Conservation (phyloP, 2,113 vertebrate species). For the Seriola quinqueradiata region DNA sequence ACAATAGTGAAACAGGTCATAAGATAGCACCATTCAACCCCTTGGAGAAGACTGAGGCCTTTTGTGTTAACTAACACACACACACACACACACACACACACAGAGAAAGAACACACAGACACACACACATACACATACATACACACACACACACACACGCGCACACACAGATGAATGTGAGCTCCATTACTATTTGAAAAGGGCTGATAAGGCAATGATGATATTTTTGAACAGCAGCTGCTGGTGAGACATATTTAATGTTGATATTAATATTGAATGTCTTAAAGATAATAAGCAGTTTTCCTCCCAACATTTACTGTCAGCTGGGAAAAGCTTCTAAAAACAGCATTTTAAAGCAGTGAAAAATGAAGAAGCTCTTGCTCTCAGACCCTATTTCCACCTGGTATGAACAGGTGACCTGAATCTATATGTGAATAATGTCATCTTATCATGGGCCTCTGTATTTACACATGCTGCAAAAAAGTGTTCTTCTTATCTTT, state of each 20-base stretch:
- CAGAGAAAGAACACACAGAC: slow-evolving; percentile 12
- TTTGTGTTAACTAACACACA: slow-evolving; percentile 15
- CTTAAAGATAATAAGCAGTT: background rate
- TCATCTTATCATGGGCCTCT: no score
- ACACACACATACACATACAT: slow-evolving; percentile 25
- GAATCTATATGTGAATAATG: background rate
- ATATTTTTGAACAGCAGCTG: slow-evolving; percentile 5
- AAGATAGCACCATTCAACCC: slow-evolving; percentile 75
- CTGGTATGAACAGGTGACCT: background rate
- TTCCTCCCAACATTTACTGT: background rate
- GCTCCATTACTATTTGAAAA: slow-evolving; percentile 13
- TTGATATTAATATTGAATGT: background rate
- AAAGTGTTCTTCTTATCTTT: no score
- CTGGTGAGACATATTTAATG: background rate
- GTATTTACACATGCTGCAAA: no score
- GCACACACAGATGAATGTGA: background rate
- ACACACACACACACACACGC: background rate
- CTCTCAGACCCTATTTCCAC: background rate
- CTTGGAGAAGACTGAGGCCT: slow-evolving; percentile 34
- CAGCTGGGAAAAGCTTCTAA: background rate
- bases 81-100: slow-evolving; percentile 13
- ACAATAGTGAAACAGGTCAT: slow-evolving; percentile 77
- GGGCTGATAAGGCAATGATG: background rate
- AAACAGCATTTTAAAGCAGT: background rate
- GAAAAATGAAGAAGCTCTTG: background rate